Evolutionary conservation across 2,888 invertebrate species (phyloP).

Genomic region (Conops quadrifasciatus): DNA sequence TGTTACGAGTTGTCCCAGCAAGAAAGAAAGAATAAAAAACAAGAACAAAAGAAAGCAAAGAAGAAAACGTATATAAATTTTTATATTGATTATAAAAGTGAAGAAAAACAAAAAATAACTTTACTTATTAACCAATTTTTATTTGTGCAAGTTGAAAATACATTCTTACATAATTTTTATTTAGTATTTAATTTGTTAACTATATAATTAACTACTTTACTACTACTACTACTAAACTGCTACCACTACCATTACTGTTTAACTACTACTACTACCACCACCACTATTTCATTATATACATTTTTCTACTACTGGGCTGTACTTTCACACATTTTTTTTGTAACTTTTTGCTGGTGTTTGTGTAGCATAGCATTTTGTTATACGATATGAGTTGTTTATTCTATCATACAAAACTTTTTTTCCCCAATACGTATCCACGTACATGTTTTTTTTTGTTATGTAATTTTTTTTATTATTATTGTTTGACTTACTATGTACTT

Average conservation of each 20-base stretch:
- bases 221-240: conserved; percentile 38
- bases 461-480: conserved; percentile 12
- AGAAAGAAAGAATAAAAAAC: conserved; percentile 6
- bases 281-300: conserved; percentile 33
- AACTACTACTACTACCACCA: conserved; percentile 31
- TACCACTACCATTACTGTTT: conserved; percentile 14
- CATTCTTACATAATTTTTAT: conserved; percentile 33
- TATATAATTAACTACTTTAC: conserved; percentile 40
- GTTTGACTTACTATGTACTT: conserved; percentile 8
- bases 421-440: neutral
- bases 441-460: neutral
- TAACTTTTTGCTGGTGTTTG: conserved; percentile 56
- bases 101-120: conserved; percentile 16
- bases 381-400: conserved; percentile 48
- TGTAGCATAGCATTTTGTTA: conserved; percentile 57
- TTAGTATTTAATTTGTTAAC: conserved; percentile 27
- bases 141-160: conserved; percentile 62
- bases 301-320: conserved; percentile 25
- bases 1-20: neutral
- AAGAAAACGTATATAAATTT: conserved; percentile 1
- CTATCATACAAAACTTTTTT: conserved; percentile 31
- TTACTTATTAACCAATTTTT: conserved; percentile 41
- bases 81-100: conserved; percentile 15
- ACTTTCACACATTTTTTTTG: conserved; percentile 27
- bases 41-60: neutral